These are phyloP conservation scores for Notospermus geniculatus DNA, from an alignment of 1,140 invertebrate species.

Conservation along the genomic window DNA sequence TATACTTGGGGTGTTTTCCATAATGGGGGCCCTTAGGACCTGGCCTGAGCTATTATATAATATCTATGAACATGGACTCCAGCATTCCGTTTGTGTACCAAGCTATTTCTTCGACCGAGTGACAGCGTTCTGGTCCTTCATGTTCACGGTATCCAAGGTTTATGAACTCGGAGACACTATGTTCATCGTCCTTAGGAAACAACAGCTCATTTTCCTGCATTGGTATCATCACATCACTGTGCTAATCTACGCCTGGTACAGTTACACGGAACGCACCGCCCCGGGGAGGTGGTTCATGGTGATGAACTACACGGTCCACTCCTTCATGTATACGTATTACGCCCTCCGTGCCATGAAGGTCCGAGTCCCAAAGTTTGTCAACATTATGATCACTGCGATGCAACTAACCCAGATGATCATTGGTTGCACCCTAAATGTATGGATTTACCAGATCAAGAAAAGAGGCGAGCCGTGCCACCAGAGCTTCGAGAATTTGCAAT, in stretches of 20 bases:
- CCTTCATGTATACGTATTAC: conserved; percentile 98
- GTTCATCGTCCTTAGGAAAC: conserved; percentile 94
- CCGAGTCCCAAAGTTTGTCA: conserved; percentile 76
- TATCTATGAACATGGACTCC: conserved; percentile 81
- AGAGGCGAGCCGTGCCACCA: conserved; percentile 77
- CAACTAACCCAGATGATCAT: conserved; percentile 95
- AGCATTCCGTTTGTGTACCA: conserved; percentile 86
- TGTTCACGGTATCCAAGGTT: conserved; percentile 89
- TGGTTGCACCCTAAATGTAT: conserved; percentile 86
- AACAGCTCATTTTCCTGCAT: conserved; percentile 96
- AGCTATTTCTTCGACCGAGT: conserved; percentile 45
- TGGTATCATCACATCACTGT: conserved; percentile 76
- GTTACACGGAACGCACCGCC: conserved; percentile 94
- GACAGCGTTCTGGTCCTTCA: conserved; percentile 81
- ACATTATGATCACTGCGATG: conserved; percentile 88
- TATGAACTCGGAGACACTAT: conserved; percentile 96
- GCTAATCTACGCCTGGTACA: conserved; percentile 95
- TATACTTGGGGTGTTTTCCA: conserved; percentile 86
- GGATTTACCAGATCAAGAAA: conserved; percentile 64
- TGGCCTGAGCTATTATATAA: conserved; percentile 74
- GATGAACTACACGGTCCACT: conserved; percentile 99
- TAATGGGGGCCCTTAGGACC: conserved; percentile 75
- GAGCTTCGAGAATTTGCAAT: conserved; percentile 80
- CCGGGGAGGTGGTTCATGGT: conserved; percentile 94
- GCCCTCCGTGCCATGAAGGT: conserved; percentile 85